These are phyloP conservation scores for Acropternis orthonyx DNA, from an alignment of 2,797 vertebrate species.

Conservation along the genomic window DNA sequence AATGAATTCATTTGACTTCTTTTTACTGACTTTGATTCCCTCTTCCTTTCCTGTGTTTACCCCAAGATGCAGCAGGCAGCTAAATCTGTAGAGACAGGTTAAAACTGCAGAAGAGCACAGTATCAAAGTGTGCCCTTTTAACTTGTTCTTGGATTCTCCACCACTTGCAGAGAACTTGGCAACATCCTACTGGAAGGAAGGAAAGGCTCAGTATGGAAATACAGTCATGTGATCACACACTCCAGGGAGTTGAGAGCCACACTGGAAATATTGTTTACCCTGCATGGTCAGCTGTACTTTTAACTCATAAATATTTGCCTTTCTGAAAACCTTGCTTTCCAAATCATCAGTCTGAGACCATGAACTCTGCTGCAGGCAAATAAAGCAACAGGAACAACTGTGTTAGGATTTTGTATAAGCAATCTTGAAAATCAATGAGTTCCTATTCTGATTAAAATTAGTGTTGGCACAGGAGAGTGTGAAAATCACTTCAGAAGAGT, in stretches of 20 bases:
- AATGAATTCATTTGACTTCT: not conserved
- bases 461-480: not conserved
- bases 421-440: not conserved
- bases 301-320: constrained; percentile 53
- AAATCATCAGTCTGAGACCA: constrained; percentile 13
- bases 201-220: constrained; percentile 34
- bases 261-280: constrained; percentile 32
- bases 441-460: not conserved
- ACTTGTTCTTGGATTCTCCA: not conserved
- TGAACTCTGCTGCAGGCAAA: not conserved
- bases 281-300: constrained; percentile 48
- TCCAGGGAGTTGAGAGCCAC: constrained; percentile 35
- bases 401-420: not conserved
- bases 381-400: not conserved
- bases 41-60: not conserved
- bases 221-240: not conserved
- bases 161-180: constrained; percentile 30
- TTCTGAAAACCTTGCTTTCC: constrained; percentile 27
- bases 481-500: not conserved
- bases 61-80: not conserved
- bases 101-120: not conserved
- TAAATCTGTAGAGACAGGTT: not conserved
- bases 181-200: constrained; percentile 42
- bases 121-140: not conserved
- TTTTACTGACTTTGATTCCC: not conserved